phyloP scores from a whole-genome alignment of 2,113 vertebrate species.

The Sylvia atricapilla region DNA sequence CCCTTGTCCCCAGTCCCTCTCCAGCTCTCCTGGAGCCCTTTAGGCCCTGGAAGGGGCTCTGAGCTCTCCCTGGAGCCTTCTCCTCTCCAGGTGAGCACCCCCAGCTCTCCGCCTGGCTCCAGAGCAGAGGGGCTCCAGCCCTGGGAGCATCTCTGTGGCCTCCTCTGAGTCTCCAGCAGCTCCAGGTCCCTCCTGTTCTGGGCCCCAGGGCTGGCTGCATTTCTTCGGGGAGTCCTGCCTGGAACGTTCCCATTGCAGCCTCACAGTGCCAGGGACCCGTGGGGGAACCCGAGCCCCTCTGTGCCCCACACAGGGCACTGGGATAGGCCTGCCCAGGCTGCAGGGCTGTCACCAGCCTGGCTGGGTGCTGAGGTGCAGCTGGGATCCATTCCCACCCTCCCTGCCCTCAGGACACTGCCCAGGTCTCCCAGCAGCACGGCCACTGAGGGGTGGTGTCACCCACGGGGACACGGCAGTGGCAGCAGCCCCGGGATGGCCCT shows the following conservation, averaged over 20 bases:
- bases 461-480: fast-evolving
- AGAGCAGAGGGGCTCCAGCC: not conserved
- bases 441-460: fast-evolving
- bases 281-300: fast-evolving
- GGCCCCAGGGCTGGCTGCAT: not conserved
- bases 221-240: not conserved
- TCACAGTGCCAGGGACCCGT: fast-evolving
- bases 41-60: not conserved
- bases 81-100: not conserved
- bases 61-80: not conserved
- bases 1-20: not conserved
- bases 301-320: fast-evolving
- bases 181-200: not conserved
- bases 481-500: not conserved
- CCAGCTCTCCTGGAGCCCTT: not conserved
- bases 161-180: not conserved
- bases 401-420: not conserved
- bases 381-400: not conserved
- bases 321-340: not conserved
- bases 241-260: not conserved
- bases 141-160: fast-evolving
- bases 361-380: not conserved
- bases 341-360: not conserved
- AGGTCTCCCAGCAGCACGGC: not conserved
- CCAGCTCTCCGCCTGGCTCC: not conserved